These are phyloP conservation scores for Sternotherus odoratus DNA, from an alignment of 2,797 vertebrate genomes.

Conservation along the genomic window DNA sequence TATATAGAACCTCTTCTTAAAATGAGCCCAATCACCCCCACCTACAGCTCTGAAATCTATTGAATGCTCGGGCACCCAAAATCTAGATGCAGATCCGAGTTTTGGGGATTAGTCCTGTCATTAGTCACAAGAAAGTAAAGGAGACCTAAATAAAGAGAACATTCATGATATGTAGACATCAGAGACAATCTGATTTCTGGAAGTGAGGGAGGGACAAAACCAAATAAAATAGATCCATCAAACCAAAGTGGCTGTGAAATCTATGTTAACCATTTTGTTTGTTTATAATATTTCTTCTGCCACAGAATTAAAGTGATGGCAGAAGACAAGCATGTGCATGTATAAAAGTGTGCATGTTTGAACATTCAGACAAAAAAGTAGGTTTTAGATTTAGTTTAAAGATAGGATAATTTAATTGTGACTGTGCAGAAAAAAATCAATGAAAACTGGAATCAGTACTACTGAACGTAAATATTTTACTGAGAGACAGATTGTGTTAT, in stretches of 20 bases:
- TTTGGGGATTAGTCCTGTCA: accelerated
- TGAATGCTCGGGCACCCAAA: not conserved
- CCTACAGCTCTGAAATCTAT: not conserved
- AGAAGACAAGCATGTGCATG: not conserved
- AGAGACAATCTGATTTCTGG: not conserved
- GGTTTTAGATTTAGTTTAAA: not conserved
- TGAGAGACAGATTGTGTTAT: not conserved
- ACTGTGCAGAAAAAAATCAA: too few species aligned
- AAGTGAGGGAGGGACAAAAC: not conserved
- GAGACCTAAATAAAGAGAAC: not conserved
- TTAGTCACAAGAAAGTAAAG: not conserved
- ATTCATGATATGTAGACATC: not conserved
- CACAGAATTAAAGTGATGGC: not conserved
- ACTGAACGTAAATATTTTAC: not conserved
- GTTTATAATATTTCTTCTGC: not conserved
- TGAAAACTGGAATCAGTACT: not conserved
- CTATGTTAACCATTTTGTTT: not conserved
- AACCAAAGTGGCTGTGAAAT: not conserved
- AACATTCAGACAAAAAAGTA: not conserved
- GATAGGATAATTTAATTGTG: too few species aligned
- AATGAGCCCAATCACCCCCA: not conserved
- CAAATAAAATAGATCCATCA: not conserved
- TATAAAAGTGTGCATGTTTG: not conserved
- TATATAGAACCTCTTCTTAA: not conserved
- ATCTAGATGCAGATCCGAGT: not conserved